Base-by-base conservation (phyloP, 2,113 vertebrate species). In the Zootoca vivipara region DNA sequence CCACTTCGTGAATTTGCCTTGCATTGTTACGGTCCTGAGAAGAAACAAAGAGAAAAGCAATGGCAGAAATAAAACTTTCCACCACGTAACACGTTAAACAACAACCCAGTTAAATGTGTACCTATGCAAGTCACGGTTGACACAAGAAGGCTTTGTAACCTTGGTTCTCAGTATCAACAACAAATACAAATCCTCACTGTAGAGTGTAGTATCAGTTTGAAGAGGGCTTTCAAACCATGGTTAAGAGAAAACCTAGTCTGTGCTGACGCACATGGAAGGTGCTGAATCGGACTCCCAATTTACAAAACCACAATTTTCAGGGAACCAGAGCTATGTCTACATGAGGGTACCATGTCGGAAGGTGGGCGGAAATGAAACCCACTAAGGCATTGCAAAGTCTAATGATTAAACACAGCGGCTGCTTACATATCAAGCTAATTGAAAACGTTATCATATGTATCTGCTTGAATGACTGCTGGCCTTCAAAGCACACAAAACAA, bases 11-110 rank as follows among this genome's bases (percentile, higher is more conserved):
- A 92, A 99, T 99, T 91, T 94, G 98, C 89, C 99, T 97, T 38
- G 98, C 98, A 7, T 99, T 99, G 85, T 98, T 96, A 46, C 99
- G 99, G 96, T 99, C 99, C 99, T 99, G 70, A 87, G 62, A 78
- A 83, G 5, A 15, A 69, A 2, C 88, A 78, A 40, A 85, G 26
- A 67, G 89, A 13, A 64, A 87, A 56, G 13, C 16, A 38, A 83
- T 85, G 28, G 13, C 2, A 58, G 7, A 80, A 77, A 40, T 20
- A 1, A n/a, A 85, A 30, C 3, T 5, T 30, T 72, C 6, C 10
- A 28, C 26, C 26, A 56, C 18, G 1, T 2, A 33, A 2, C 30
- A 40, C 38, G 58, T 22, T n/a, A 26, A 80, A 3, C 56, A 8
- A 75, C 18, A 28, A 24, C 26, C 28, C 8, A 52, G 58, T 35